Base-by-base conservation (phyloP, 2,113 vertebrate species). In the Psittacula cyanocephala region DNA sequence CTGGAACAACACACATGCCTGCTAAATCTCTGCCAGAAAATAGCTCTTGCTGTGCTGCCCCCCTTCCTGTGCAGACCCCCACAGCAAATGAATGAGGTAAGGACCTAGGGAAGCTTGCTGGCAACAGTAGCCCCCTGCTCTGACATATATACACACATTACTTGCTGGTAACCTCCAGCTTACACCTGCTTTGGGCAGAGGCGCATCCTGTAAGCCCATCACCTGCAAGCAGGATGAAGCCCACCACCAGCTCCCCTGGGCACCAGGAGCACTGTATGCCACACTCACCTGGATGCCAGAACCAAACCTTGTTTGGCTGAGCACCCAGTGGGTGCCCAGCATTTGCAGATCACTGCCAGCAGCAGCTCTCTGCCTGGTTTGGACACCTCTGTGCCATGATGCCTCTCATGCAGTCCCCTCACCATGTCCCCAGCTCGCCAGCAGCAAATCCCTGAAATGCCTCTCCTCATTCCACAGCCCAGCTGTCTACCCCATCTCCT, bases 141-240 rank as follows among this genome's bases (percentile, higher is more conserved):
- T 10, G 5, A 49, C 13, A 2, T 11, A 35, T 10, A 24, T 16
- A 8, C 14, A 3, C n/a, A 20, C 8, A 3, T 37, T 29, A 23
- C 43, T 31, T 8, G 55, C 43, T 18, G 44, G 13, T 24, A 35
- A 39, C 9, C 57, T 8, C n/a, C 55, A 47, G 16, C 43, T 27
- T 24, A n/a, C 27, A 31, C 57, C 43, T 2, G 2, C 57, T 49
- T 11, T 39, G 57, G 20, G 44, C 20, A 1, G 16, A 39, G 27
- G 74, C 2, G 3, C n/a, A 31, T 39, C 46, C 60, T 29, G n/a
- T 3, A 16, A 6, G 1, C 9, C 62, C 31, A 3, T 17, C 14
- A 2, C 39, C 41, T 10, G 33, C 27, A 46, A 81, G 50, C 2
- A 10, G 24, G 39, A 7, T 10, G 4, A 65, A 79, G 60, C 60